Conservation (phyloP, 1,140 invertebrate species). For the Brachionus calyciflorus region DNA sequence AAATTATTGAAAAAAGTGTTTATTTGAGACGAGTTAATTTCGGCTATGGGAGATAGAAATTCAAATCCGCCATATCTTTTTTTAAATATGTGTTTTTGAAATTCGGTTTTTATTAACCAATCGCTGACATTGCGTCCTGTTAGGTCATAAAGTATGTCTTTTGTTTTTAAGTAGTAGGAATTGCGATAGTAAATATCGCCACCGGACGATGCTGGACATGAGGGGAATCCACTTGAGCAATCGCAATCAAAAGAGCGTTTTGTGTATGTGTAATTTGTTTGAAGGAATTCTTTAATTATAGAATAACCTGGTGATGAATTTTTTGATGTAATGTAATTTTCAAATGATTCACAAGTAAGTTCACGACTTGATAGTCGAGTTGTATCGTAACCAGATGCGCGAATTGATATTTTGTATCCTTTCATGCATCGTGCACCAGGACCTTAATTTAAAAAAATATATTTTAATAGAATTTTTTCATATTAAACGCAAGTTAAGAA, state of each 20-base stretch:
- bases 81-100: constrained; percentile 6
- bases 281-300: background rate
- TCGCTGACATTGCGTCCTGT: constrained; percentile 61
- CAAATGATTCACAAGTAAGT: background rate
- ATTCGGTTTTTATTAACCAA: constrained; percentile 42
- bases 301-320: constrained; percentile 8
- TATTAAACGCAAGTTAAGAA: too few species aligned
- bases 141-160: constrained; percentile 63
- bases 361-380: background rate
- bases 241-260: constrained; percentile 35
- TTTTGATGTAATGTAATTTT: background rate
- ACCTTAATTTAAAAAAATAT: too few species aligned
- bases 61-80: constrained; percentile 45
- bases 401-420: background rate
- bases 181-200: constrained; percentile 42
- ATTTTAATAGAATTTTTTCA: too few species aligned
- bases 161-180: constrained; percentile 54
- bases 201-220: constrained; percentile 20
- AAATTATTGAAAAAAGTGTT: too few species aligned
- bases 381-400: background rate
- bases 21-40: constrained; percentile 33
- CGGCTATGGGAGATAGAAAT: constrained; percentile 5
- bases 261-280: constrained; percentile 16
- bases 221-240: constrained; percentile 29
- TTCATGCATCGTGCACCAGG: constrained; percentile 17